phyloP scores from a whole-genome alignment of 2,113 vertebrate species.

The Vidua macroura region DNA sequence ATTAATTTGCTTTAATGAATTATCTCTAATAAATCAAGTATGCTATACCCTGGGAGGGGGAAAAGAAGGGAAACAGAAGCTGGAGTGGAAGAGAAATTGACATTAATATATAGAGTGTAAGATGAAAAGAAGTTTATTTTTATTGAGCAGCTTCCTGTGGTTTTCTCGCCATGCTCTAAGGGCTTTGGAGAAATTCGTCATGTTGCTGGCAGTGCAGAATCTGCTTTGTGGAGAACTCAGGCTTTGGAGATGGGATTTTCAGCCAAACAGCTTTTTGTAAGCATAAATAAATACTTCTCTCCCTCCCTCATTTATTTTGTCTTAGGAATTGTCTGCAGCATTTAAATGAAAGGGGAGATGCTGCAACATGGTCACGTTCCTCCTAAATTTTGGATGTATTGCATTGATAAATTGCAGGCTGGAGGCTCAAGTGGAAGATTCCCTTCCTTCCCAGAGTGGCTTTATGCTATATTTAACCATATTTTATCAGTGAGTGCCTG shows the following conservation, averaged over 20 bases:
- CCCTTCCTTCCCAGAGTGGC: background rate
- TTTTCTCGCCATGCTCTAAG: background rate
- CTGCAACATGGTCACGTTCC: background rate
- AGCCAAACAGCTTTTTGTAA: background rate
- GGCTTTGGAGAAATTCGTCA: background rate
- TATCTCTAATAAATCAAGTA: background rate
- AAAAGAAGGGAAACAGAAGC: background rate
- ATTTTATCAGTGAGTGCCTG: background rate
- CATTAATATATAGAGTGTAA: background rate
- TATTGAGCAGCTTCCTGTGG: background rate
- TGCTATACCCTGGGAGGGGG: background rate
- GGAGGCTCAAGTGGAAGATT: background rate
- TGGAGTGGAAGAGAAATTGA: background rate
- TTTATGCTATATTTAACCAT: background rate
- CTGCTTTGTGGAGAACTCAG: background rate
- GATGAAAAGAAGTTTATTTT: slow-evolving; percentile 9
- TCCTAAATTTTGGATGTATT: background rate
- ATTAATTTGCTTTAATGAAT: background rate
- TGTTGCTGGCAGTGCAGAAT: background rate
- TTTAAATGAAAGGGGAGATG: background rate
- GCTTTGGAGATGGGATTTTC: background rate
- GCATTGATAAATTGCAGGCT: background rate
- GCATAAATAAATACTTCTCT: background rate
- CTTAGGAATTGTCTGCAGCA: rapidly evolving
- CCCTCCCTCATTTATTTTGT: background rate